Conservation (phyloP, 2,888 invertebrate species). For the Drosophila nigricruria region DNA sequence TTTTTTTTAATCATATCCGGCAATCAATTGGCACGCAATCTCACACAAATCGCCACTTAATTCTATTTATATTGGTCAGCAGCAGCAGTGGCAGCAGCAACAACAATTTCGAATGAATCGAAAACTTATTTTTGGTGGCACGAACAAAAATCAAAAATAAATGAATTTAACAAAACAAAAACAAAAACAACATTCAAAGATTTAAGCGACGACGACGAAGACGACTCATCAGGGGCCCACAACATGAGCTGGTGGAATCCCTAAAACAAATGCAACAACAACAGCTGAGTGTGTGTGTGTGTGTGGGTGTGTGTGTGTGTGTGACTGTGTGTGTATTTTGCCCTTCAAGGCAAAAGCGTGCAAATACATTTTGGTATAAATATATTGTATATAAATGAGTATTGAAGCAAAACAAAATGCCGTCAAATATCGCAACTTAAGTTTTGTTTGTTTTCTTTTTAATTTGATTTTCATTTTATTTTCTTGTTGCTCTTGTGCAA, state of each 20-base stretch:
- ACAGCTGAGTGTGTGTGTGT: slow-evolving; percentile 1
- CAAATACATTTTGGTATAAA: slow-evolving; percentile 29
- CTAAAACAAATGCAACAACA: slow-evolving; percentile 36
- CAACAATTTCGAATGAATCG: slow-evolving; percentile 67
- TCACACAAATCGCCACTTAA: slow-evolving; percentile 77
- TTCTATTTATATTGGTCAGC: slow-evolving; percentile 74
- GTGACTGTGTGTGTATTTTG: slow-evolving; percentile 29
- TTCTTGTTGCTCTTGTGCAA: slow-evolving; percentile 25
- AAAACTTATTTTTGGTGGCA: slow-evolving; percentile 70
- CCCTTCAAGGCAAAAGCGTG: slow-evolving; percentile 47
- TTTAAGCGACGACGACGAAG: slow-evolving; percentile 51
- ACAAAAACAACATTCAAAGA: slow-evolving; percentile 44
- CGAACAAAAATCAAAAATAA: slow-evolving; percentile 35
- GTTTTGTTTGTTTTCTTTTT: slow-evolving; percentile 40
- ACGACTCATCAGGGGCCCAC: slow-evolving; percentile 38
- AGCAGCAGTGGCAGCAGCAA: slow-evolving; percentile 46
- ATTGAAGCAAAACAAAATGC: slow-evolving; percentile 45
- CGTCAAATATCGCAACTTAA: slow-evolving; percentile 42
- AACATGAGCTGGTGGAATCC: slow-evolving; percentile 50
- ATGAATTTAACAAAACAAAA: slow-evolving; percentile 15
- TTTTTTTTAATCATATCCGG: slow-evolving; percentile 68
- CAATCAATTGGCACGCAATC: slow-evolving; percentile 80
- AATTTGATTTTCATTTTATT: slow-evolving; percentile 15
- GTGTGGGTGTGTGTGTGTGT: slow-evolving; percentile 18
- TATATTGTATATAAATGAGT: slow-evolving; percentile 24